Conservation (phyloP, 2,113 vertebrate genomes). For the Cervus canadensis region DNA sequence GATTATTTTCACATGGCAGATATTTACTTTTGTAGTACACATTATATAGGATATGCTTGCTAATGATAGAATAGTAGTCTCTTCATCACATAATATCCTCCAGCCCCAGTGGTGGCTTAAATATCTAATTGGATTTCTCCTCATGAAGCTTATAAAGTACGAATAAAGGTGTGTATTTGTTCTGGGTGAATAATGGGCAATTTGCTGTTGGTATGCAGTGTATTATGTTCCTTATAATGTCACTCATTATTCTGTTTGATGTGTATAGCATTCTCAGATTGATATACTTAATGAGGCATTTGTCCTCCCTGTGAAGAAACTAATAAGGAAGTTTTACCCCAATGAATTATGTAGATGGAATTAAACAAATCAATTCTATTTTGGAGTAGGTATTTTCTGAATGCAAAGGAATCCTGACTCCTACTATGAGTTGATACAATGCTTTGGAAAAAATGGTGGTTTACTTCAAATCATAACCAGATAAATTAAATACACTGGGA, state of each 20-base stretch:
- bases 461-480: not conserved
- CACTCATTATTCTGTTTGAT: slow-evolving; percentile 78
- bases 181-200: slow-evolving; percentile 63
- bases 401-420: slow-evolving; percentile 27
- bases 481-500: not conserved
- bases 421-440: slow-evolving; percentile 32
- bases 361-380: slow-evolving; percentile 73
- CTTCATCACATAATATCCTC: not conserved
- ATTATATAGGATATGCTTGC: not conserved
- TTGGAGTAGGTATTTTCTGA: slow-evolving; percentile 60
- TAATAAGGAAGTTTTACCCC: slow-evolving; percentile 56
- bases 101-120: not conserved
- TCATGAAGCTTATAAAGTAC: slow-evolving; percentile 29
- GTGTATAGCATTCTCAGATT: slow-evolving; percentile 69
- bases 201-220: slow-evolving; percentile 67
- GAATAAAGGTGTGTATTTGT: slow-evolving; percentile 57
- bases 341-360: slow-evolving; percentile 67
- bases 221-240: slow-evolving; percentile 71
- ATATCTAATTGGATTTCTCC: slow-evolving; percentile 34
- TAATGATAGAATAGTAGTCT: not conserved
- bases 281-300: slow-evolving; percentile 77
- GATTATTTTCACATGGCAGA: not conserved
- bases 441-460: slow-evolving; percentile 31
- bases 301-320: slow-evolving; percentile 69
- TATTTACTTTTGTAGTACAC: not conserved